Conservation (phyloP, 2,888 invertebrate species). For the Hydrotaea cyrtoneurina region DNA sequence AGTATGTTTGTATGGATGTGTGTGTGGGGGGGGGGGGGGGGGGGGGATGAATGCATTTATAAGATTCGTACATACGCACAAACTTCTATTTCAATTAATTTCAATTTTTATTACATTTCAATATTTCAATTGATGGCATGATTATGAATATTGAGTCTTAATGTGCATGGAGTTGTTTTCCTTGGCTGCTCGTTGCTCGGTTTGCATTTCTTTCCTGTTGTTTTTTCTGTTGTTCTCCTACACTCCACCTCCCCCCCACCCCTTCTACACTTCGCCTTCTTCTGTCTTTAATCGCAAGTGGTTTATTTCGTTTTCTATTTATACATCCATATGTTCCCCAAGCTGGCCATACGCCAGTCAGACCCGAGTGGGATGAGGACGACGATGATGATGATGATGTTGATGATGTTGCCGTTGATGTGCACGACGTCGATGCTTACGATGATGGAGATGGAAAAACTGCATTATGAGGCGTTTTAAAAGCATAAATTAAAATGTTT, state of each 20-base stretch:
- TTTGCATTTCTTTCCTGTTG: neutral
- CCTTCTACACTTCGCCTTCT: slow-evolving; percentile 10
- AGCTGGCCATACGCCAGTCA: no score
- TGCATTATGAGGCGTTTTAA: slow-evolving; percentile 63
- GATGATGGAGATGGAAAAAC: slow-evolving; percentile 46
- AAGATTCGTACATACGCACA: neutral
- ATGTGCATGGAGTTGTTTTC: slow-evolving; percentile 5
- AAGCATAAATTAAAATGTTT: slow-evolving; percentile 62
- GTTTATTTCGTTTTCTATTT: slow-evolving; percentile 61
- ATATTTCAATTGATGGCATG: slow-evolving; percentile 64
- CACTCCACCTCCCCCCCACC: no score
- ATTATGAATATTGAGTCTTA: slow-evolving; percentile 41
- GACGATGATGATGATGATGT: slow-evolving; percentile 30
- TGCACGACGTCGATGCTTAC: slow-evolving; percentile 4
- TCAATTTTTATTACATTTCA: slow-evolving; percentile 67
- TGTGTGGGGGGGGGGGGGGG: no score
- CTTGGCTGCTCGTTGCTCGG: slow-evolving; percentile 1
- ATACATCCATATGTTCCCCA: slow-evolving; percentile 25
- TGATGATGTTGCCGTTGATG: slow-evolving; percentile 7
- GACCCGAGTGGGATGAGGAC: neutral
- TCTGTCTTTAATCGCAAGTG: slow-evolving; percentile 57
- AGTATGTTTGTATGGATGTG: no score
- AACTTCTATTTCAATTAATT: slow-evolving; percentile 64
- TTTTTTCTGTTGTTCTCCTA: neutral
- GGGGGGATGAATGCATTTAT: slow-evolving; percentile 4